phyloP scores from a whole-genome alignment of 1,140 invertebrate species.

The Hestina assimilis region DNA sequence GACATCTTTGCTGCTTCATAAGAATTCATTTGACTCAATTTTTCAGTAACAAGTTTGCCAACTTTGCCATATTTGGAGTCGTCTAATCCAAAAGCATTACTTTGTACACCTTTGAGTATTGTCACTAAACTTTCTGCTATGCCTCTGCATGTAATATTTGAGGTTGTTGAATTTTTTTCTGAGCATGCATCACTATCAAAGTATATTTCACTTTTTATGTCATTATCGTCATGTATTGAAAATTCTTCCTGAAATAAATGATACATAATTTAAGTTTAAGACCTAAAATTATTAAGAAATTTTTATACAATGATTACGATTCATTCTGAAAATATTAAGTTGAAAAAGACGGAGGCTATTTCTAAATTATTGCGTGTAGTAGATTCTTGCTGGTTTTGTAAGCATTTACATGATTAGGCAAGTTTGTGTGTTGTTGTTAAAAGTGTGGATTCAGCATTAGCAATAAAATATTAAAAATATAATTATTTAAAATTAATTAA shows the following conservation, averaged over 20 bases:
- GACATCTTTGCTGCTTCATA: constrained; percentile 51
- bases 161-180: constrained; percentile 17
- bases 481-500: too few species aligned
- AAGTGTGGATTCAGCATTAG: too few species aligned
- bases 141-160: constrained; percentile 36
- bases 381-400: too few species aligned
- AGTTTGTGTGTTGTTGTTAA: too few species aligned
- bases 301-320: too few species aligned
- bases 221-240: constrained; percentile 19
- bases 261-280: neutral
- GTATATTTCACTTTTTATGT: constrained; percentile 29
- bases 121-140: constrained; percentile 49
- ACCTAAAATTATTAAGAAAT: too few species aligned
- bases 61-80: constrained; percentile 48
- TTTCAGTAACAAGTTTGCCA: constrained; percentile 45
- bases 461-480: too few species aligned
- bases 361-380: too few species aligned
- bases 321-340: too few species aligned
- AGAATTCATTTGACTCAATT: constrained; percentile 52
- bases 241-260: constrained; percentile 27
- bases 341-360: too few species aligned
- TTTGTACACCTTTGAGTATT: constrained; percentile 54
- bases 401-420: too few species aligned
- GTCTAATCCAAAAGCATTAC: constrained; percentile 53
- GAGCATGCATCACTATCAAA: constrained; percentile 13